Evolutionary conservation across 2,888 invertebrate genomes (phyloP).

Genomic region (Carabus problematicus): DNA sequence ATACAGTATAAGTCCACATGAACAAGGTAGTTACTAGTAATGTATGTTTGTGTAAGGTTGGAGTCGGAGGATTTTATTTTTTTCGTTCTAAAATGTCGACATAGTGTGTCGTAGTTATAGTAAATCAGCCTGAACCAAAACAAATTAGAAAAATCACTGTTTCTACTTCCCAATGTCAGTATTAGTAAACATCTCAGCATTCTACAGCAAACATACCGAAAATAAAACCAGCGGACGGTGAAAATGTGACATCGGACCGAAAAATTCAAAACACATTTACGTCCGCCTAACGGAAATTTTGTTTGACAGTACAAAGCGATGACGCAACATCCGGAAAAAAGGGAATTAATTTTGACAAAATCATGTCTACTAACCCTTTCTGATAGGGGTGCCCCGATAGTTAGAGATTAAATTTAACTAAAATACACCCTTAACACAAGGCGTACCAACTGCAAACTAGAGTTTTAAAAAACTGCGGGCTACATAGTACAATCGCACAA

Average conservation of each 20-base stretch:
- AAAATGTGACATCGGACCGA: not conserved
- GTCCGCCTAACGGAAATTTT: not conserved
- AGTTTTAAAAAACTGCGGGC: conserved; percentile 38
- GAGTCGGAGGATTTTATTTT: too few relatives aligned
- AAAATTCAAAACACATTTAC: not conserved
- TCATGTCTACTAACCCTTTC: conserved; percentile 18
- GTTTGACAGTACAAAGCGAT: conserved; percentile 19
- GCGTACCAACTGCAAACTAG: conserved; percentile 21
- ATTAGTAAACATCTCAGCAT: conserved; percentile 14
- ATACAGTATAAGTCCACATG: too few relatives aligned
- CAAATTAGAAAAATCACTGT: conserved; percentile 2
- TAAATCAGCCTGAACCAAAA: not conserved
- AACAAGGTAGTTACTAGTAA: too few relatives aligned
- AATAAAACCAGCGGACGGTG: not conserved
- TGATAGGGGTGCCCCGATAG: conserved; percentile 40
- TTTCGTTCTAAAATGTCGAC: too few relatives aligned
- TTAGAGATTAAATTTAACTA: conserved; percentile 49
- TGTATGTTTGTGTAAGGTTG: too few relatives aligned
- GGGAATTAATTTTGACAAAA: conserved; percentile 30
- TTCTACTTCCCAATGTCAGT: conserved; percentile 5
- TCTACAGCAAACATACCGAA: not conserved
- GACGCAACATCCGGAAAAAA: conserved; percentile 29
- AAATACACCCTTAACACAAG: conserved; percentile 47
- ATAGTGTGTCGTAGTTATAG: too few relatives aligned
- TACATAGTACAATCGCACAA: conserved; percentile 17